Percentiles rank a stretch among this genome's conserved stretches.
Evolutionary conservation across 2,113 vertebrate genomes (phyloP).

Genomic region (Anolis sagrei): DNA sequence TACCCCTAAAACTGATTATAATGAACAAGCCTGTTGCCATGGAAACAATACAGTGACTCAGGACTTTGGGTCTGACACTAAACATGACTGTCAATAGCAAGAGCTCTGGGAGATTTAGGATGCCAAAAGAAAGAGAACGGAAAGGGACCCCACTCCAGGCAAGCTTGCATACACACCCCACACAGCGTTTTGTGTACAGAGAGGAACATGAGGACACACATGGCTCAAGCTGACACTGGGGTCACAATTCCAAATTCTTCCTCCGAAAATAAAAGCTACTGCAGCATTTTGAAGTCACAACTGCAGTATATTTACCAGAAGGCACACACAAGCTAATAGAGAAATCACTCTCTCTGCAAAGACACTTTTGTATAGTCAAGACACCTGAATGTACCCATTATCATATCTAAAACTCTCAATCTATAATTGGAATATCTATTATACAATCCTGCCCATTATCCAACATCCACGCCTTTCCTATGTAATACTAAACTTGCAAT

Average conservation of each 20-base stretch:
- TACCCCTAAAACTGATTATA: conserved; percentile 67
- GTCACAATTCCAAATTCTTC: conserved; percentile 13
- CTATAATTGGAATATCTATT: not conserved
- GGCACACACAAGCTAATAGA: not conserved
- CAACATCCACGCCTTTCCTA: too few relatives aligned
- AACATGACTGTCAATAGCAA: conserved; percentile 74
- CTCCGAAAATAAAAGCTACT: conserved; percentile 34
- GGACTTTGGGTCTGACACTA: conserved; percentile 80
- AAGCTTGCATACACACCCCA: not conserved
- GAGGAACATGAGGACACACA: not conserved
- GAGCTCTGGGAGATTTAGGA: conserved; percentile 50
- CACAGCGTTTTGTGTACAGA: fast-evolving
- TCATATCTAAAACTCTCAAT: not conserved
- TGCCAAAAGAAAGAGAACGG: conserved; percentile 42
- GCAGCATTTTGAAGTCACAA: conserved; percentile 39
- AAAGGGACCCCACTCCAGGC: not conserved
- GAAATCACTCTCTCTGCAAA: too few relatives aligned
- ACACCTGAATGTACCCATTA: not conserved
- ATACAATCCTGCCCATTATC: not conserved
- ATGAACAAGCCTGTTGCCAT: conserved; percentile 82
- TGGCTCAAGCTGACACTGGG: fast-evolving
- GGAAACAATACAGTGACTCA: conserved; percentile 84
- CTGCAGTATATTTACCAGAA: not conserved
- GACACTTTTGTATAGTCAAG: not conserved
- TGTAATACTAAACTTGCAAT: not conserved